Evolutionary conservation across 2,113 vertebrate genomes (phyloP).

Genomic region (Oenanthe oenanthe): DNA sequence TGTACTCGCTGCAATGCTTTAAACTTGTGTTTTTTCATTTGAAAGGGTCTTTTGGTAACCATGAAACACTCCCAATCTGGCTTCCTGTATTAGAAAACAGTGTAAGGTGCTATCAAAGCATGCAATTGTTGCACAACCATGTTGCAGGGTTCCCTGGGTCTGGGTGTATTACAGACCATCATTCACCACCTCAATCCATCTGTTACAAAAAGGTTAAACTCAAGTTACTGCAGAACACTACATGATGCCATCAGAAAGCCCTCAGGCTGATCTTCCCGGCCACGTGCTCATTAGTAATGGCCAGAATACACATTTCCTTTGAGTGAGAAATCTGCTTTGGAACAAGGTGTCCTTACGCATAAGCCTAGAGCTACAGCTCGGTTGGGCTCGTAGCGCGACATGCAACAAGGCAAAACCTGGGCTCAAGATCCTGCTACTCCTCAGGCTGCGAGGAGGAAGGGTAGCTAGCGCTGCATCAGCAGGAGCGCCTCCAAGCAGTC

Average conservation of each 20-base stretch:
- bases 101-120: conserved; percentile 13
- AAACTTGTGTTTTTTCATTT: not conserved
- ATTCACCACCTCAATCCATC: not conserved
- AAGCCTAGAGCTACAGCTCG: conserved; percentile 42
- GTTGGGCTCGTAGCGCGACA: conserved; percentile 73
- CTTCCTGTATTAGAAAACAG: conserved; percentile 26
- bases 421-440: conserved; percentile 53
- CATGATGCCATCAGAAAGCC: not conserved
- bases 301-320: not conserved
- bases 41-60: conserved; percentile 55
- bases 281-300: not conserved
- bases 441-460: conserved; percentile 69
- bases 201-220: conserved; percentile 1
- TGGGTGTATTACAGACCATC: not conserved
- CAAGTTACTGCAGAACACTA: not conserved
- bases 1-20: not conserved
- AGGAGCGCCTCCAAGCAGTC: conserved; percentile 73
- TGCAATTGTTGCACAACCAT: not conserved
- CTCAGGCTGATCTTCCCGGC: not conserved
- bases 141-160: not conserved
- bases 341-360: not conserved
- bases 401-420: conserved; percentile 75
- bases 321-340: not conserved
- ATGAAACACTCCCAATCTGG: conserved; percentile 68
- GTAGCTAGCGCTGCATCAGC: conserved; percentile 72